A percentile compares a stretch with the other conserved stretches of the same genome.
These are phyloP conservation scores for Grapholita molesta DNA, from an alignment of 1,140 invertebrate genomes.

Conservation along the genomic window DNA sequence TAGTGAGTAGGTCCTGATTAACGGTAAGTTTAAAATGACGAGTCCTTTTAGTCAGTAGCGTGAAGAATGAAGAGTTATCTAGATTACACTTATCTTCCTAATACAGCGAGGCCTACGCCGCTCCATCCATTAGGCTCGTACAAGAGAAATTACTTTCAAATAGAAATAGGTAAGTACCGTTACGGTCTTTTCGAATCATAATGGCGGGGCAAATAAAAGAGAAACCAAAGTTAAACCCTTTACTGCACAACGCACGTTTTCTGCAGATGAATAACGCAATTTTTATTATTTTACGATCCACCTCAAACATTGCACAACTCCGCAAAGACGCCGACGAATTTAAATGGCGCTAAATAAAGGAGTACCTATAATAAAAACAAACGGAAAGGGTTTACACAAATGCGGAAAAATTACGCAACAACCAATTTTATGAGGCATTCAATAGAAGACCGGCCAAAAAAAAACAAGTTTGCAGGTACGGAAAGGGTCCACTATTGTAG, in stretches of 20 bases:
- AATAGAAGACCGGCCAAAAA: constrained; percentile 39
- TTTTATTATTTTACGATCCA: constrained; percentile 71
- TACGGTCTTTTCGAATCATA: constrained; percentile 42
- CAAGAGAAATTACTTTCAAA: constrained; percentile 37
- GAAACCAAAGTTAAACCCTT: constrained; percentile 65
- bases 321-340: constrained; percentile 63
- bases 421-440: constrained; percentile 54
- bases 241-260: constrained; percentile 47
- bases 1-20: background rate
- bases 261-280: constrained; percentile 66
- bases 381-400: constrained; percentile 73
- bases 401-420: constrained; percentile 74
- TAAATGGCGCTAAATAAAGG: constrained; percentile 47
- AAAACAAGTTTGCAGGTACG: constrained; percentile 67
- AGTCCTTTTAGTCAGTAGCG: constrained; percentile 17
- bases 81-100: constrained; percentile 47
- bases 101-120: constrained; percentile 31
- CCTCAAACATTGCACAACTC: constrained; percentile 63
- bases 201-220: constrained; percentile 53
- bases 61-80: constrained; percentile 28
- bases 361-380: constrained; percentile 68
- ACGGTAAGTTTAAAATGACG: constrained; percentile 4
- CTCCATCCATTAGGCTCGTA: constrained; percentile 46
- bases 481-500: constrained; percentile 41
- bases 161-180: constrained; percentile 47